Evolutionary conservation across 2,888 invertebrate genomes (phyloP), one percentile per base, ranked within the genome.

Genomic region (Cylloceria caligata): DNA sequence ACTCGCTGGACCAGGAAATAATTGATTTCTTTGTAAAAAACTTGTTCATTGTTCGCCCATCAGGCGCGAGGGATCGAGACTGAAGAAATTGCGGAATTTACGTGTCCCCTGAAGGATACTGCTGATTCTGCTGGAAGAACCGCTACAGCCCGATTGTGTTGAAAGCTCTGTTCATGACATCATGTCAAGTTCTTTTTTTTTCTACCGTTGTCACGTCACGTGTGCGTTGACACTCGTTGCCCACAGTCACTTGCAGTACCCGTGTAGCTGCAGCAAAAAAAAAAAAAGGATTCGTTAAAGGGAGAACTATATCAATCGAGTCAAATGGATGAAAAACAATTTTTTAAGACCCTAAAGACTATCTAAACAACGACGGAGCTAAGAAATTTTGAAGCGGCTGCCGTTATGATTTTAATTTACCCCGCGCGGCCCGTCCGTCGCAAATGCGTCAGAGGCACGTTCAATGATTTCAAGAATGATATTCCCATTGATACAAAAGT

Each of bases 81-180:
- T 39, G 16, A 68, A 34, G 64, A 45, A 81, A 67, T 60, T 42
- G 45, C 62, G 62, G 69, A 81, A 81, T 68, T 77, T 73, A 77
- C 73, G 73, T 64, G 81, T 77, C 77, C 72, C 73, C 62, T 19
- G 42, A 13, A 68, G 77, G 73, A 68, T 30, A 39, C 68, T 21
- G 62, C 67, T 73, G 77, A 81, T 64, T 73, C 68, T 19, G 68
- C 72, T 42, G 55, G 72, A 45, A 81, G 42, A 42, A 60, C 30
- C 13, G 27, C 42, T 19, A 19, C 52, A 52, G 68, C 13, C 52
- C 11, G 49, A 49, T 49, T 36, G 19, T 39, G 39, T 27, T 16
- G 45, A 27, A 69, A 67, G 42, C 81, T 77, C 65, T 57, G 67
- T 73, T 77, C 47, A 47, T 76, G 67, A 68, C 81, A 73, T 76